phyloP scores from a whole-genome alignment of 1,140 invertebrate species.

The Eupeodes corollae region DNA sequence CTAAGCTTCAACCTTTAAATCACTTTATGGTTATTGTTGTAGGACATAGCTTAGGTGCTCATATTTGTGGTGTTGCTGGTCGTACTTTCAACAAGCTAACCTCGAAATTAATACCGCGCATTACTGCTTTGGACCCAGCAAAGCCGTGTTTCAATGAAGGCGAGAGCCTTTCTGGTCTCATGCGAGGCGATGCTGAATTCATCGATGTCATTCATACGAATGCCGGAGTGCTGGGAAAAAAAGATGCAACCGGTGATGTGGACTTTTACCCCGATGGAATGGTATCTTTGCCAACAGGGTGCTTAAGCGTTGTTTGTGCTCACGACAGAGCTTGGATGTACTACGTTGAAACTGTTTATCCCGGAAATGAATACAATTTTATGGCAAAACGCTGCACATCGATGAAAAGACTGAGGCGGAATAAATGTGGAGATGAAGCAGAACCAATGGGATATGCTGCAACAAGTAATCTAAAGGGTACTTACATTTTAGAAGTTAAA shows the following conservation, averaged over 20 bases:
- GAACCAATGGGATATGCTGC: conserved; percentile 25
- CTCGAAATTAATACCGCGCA: conserved; percentile 36
- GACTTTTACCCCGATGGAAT: conserved; percentile 59
- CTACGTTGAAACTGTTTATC: conserved; percentile 47
- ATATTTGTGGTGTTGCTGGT: too few relatives aligned
- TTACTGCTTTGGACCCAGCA: conserved; percentile 62
- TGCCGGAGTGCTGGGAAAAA: conserved; percentile 49
- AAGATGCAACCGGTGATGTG: conserved; percentile 41
- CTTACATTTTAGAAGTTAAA: conserved; percentile 23
- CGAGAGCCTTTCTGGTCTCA: conserved; percentile 39
- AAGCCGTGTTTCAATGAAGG: conserved; percentile 48
- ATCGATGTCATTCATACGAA: conserved; percentile 67
- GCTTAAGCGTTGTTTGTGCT: conserved; percentile 46
- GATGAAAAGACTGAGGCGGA: conserved; percentile 11
- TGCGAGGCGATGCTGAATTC: conserved; percentile 42
- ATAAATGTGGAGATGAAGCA: conserved; percentile 8
- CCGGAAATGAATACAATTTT: conserved; percentile 21
- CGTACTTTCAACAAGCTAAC: too few relatives aligned
- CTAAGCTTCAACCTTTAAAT: background rate
- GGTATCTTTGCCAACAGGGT: conserved; percentile 40
- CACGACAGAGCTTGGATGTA: conserved; percentile 50
- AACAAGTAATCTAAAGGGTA: conserved; percentile 15
- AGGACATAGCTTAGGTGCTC: background rate
- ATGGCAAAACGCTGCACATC: conserved; percentile 19
- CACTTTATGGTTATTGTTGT: background rate